Evolutionary conservation across 2,888 invertebrate genomes (phyloP).

Genomic region (Andrena flavipes): DNA sequence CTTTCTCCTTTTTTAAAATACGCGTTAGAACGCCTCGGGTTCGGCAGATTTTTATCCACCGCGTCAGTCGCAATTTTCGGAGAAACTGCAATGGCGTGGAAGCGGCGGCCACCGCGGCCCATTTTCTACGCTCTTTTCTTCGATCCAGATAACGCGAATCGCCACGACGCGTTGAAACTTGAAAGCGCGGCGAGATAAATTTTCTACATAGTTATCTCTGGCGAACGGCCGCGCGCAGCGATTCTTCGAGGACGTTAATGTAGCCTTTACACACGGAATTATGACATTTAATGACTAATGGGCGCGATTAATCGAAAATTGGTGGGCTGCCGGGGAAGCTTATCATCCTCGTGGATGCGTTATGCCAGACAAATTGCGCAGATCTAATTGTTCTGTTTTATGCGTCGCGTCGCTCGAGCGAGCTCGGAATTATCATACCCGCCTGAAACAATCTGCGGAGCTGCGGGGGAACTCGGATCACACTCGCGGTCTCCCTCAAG

Average conservation of each 20-base stretch:
- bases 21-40: background rate
- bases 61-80: background rate
- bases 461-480: constrained; percentile 39
- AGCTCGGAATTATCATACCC: constrained; percentile 15
- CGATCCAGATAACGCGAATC: constrained; percentile 5
- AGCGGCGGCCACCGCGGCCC: background rate
- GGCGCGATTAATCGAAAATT: constrained; percentile 12
- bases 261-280: background rate
- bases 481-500: constrained; percentile 58
- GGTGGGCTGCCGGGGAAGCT: background rate
- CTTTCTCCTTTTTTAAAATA: constrained; percentile 21
- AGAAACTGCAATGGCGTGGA: background rate
- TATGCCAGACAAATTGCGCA: constrained; percentile 18
- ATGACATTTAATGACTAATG: background rate
- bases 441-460: constrained; percentile 24
- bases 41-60: background rate
- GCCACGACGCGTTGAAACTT: background rate
- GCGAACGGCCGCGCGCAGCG: background rate
- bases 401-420: background rate
- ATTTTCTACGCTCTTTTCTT: constrained; percentile 13
- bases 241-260: background rate
- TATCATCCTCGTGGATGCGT: background rate
- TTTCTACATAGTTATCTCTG: background rate
- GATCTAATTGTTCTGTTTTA: constrained; percentile 17
- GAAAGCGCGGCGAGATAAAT: background rate